These are phyloP conservation scores for Ceratosolen solmsi DNA, from an alignment of 1,140 invertebrate genomes.

Conservation along the genomic window DNA sequence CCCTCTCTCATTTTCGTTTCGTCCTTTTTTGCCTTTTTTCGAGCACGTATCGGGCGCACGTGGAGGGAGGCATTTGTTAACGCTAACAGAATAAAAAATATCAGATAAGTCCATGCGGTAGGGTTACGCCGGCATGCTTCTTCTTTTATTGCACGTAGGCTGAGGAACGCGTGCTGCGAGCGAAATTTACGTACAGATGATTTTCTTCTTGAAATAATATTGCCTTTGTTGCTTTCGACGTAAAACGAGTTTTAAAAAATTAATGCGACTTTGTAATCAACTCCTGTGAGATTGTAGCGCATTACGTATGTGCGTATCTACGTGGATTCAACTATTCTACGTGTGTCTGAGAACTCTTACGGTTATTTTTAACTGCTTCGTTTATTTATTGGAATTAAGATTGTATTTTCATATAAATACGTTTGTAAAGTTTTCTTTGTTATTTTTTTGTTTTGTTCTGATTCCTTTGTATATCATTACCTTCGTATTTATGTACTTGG, in stretches of 20 bases:
- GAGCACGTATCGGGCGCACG: neutral
- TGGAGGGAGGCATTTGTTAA: conserved; percentile 20
- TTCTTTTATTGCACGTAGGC: neutral
- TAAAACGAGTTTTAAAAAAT: neutral
- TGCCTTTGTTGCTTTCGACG: neutral
- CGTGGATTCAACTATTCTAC: too few relatives aligned
- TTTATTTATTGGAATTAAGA: neutral
- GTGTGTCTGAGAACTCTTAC: neutral
- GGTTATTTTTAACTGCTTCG: neutral
- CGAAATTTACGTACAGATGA: neutral
- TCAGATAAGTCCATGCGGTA: neutral
- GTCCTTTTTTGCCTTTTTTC: conserved; percentile 35
- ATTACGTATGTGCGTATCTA: neutral
- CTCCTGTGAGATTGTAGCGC: neutral
- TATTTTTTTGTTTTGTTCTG: too few relatives aligned
- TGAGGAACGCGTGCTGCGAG: neutral
- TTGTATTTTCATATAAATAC: neutral
- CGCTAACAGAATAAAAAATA: neutral
- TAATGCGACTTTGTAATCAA: neutral
- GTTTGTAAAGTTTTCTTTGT: too few relatives aligned
- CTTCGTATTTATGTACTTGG: too few relatives aligned
- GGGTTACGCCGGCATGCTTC: neutral
- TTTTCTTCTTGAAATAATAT: neutral
- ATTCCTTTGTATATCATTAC: too few relatives aligned
- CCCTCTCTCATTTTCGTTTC: conserved; percentile 48